These are phyloP conservation scores for Chaenogobius annularis DNA, from an alignment of 2,113 vertebrate genomes.

Conservation along the genomic window DNA sequence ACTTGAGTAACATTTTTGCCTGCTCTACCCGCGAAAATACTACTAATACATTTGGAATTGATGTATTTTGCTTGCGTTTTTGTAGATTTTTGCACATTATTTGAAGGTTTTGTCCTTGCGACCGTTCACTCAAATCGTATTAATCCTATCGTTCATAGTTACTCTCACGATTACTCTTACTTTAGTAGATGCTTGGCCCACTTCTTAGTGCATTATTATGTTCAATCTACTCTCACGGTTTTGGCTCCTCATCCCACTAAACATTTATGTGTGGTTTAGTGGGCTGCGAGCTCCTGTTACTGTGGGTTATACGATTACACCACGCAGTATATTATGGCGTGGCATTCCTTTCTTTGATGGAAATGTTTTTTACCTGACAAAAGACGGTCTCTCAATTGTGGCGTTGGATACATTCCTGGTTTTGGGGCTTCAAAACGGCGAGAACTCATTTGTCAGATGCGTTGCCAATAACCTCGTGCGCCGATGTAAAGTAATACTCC, in stretches of 20 bases:
- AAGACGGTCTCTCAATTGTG: neutral
- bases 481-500: conserved; percentile 5
- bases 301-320: neutral
- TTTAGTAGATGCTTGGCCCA: too few species aligned
- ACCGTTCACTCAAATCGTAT: too few species aligned
- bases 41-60: too few species aligned
- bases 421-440: neutral
- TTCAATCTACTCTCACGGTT: neutral
- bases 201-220: neutral
- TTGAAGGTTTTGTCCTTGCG: too few species aligned
- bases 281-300: conserved; percentile 6
- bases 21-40: too few species aligned
- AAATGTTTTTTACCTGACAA: conserved; percentile 9
- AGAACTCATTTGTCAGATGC: neutral
- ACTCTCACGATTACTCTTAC: too few species aligned
- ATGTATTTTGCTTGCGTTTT: too few species aligned
- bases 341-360: neutral
- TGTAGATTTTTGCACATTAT: too few species aligned
- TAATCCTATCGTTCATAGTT: too few species aligned
- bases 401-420: neutral
- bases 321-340: neutral
- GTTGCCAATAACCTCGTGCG: neutral
- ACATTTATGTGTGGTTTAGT: conserved; percentile 8
- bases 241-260: neutral
- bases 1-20: too few species aligned